Base-by-base conservation (phyloP, 2,888 invertebrate species). In the Nesidiocoris tenuis region DNA sequence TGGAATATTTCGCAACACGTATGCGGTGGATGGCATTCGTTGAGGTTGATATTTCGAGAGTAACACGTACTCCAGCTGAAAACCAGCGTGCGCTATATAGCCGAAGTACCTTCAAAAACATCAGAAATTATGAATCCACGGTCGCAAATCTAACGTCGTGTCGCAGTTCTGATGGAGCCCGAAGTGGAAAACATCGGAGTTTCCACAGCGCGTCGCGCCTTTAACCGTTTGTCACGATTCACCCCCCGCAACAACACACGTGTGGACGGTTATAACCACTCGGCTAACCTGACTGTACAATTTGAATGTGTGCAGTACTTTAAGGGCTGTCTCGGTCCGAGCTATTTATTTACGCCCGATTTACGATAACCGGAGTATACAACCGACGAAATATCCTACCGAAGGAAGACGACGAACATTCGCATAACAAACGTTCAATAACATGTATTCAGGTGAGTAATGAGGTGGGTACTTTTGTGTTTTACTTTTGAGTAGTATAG, bases 71-170 rank as follows among this genome's bases (percentile, higher is more conserved):
- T 39, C 12, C 39, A 39, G 5, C 39, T 39, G 5, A 39, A 39
- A 3, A 39, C 3, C 39, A 39, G 39, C 39, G 39, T 7, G n/a
- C n/a, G 39, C 39, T 39, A 39, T 70, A 70, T 70, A 57, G 59
- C 70, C 70, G 70, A 70, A 70, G 70, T 59, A 24, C 70, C 59
- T 21, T 59, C 39, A 39, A 70, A 70, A 70, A 70, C 70, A 70
- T 70, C 70, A 59, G 70, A 70, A 70, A 70, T 70, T 70, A 70
- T 70, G 70, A 70, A 70, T 70, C 70, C 70, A 18, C 23, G 70
- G 23, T 70, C 70, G 70, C 70, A 70, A 70, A 70, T 70, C 70
- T 59, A n/a, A 19, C 67, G 5, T 21, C 22, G 23, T 12, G 24
- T 12, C 39, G 39, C 39, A 39, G 39, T 39, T 39, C 39, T 39